Evolutionary conservation across 2,888 invertebrate species (phyloP).

Genomic region (Eueremaeus valkanovi): DNA sequence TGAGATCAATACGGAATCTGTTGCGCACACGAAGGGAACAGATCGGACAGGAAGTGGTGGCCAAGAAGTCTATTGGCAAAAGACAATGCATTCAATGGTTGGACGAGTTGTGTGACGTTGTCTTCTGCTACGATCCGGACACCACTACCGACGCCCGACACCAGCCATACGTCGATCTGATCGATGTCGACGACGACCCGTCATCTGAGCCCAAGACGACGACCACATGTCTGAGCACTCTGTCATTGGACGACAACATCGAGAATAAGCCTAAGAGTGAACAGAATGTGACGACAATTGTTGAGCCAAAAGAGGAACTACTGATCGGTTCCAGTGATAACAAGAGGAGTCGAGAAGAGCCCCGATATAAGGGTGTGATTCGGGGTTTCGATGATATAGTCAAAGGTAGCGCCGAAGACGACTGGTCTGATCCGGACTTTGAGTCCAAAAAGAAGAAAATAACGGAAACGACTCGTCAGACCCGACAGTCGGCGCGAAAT

Average conservation of each 20-base stretch:
- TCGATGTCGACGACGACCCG: background rate
- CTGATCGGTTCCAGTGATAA: background rate
- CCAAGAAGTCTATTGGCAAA: background rate
- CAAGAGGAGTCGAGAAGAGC: background rate
- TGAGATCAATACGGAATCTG: too few species aligned
- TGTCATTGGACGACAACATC: background rate
- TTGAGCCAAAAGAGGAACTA: background rate
- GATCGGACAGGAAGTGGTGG: background rate
- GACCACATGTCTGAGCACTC: background rate
- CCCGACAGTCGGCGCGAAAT: too few species aligned
- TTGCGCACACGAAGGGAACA: background rate
- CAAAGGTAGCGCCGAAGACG: background rate
- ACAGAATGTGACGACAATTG: background rate
- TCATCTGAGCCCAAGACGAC: background rate
- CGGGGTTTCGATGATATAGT: background rate
- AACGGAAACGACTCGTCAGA: background rate
- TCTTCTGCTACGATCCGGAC: background rate
- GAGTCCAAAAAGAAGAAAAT: background rate
- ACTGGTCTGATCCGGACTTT: background rate
- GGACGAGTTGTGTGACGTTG: background rate
- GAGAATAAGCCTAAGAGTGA: background rate
- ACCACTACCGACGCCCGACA: too few species aligned
- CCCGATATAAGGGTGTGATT: background rate
- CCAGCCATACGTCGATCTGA: background rate
- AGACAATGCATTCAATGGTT: background rate